Evolutionary conservation across 2,113 vertebrate species (phyloP).

Genomic region (Hemiscyllium ocellatum): DNA sequence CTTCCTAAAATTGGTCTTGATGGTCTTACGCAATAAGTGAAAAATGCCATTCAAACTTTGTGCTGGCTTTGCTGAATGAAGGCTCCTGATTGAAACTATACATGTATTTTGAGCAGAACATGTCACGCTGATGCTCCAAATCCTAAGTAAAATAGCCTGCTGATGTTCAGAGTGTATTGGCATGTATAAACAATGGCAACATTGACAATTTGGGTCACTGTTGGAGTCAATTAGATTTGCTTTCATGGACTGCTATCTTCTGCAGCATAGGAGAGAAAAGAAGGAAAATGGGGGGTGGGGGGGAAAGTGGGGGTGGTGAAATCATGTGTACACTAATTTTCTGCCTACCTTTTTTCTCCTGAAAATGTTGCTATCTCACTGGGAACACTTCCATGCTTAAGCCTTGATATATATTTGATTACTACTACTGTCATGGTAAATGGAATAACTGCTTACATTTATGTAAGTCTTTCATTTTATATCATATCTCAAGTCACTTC

Average conservation of each 20-base stretch:
- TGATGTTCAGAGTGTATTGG: background rate
- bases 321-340: background rate
- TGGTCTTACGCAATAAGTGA: background rate
- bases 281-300: background rate
- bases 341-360: background rate
- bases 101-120: background rate
- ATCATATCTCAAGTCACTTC: too few species aligned
- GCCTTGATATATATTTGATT: background rate
- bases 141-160: background rate
- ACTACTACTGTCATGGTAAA: too few species aligned
- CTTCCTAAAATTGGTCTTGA: background rate
- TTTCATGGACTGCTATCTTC: background rate
- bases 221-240: background rate
- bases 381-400: background rate
- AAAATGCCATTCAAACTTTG: background rate
- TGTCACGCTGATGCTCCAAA: background rate
- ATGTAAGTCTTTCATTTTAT: too few species aligned
- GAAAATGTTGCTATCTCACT: background rate
- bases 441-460: too few species aligned
- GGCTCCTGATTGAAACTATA: background rate
- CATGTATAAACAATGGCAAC: background rate
- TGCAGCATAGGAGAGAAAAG: background rate
- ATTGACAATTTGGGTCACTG: background rate
- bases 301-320: too few species aligned
- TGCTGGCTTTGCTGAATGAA: background rate